Conservation (phyloP, 2,888 invertebrate species). For the Notodonta dromedarius region DNA sequence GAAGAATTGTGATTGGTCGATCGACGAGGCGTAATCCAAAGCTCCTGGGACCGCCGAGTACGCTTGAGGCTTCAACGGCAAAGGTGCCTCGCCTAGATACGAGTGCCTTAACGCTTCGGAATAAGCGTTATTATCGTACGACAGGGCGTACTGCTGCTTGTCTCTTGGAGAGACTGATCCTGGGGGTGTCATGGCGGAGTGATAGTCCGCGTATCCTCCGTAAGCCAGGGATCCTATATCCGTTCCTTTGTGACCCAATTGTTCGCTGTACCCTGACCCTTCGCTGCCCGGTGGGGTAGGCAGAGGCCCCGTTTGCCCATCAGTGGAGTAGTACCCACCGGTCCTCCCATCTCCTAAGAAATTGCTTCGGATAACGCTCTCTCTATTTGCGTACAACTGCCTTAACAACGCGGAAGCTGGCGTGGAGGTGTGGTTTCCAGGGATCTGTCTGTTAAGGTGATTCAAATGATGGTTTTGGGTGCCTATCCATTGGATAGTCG, state of each 20-base stretch:
- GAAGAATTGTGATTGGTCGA: conserved; percentile 94
- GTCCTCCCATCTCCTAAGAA: conserved; percentile 81
- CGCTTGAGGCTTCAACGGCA: conserved; percentile 95
- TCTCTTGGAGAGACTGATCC: conserved; percentile 98
- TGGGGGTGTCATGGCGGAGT: conserved; percentile 98
- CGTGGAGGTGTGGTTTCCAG: conserved; percentile 84
- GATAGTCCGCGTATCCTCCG: conserved; percentile 90
- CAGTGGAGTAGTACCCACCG: conserved; percentile 81
- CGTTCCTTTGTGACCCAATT: conserved; percentile 80
- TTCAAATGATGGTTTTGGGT: conserved; percentile 88
- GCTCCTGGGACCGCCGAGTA: conserved; percentile 90
- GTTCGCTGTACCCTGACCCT: conserved; percentile 88
- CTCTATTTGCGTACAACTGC: conserved; percentile 96
- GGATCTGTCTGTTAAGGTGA: conserved; percentile 85
- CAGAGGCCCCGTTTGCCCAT: conserved; percentile 88
- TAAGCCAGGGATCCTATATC: conserved; percentile 86
- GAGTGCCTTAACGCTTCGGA: conserved; percentile 85
- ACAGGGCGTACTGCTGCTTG: conserved; percentile 86
- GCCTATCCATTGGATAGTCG: conserved; percentile 97
- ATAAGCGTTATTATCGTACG: conserved; percentile 85
- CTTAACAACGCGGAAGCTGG: conserved; percentile 95
- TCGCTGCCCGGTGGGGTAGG: conserved; percentile 97
- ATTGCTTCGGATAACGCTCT: conserved; percentile 97
- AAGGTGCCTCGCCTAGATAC: conserved; percentile 79
- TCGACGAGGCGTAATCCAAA: conserved; percentile 86